Evolutionary conservation across 2,113 vertebrate genomes (phyloP).

Genomic region (Pycnonotus jocosus): DNA sequence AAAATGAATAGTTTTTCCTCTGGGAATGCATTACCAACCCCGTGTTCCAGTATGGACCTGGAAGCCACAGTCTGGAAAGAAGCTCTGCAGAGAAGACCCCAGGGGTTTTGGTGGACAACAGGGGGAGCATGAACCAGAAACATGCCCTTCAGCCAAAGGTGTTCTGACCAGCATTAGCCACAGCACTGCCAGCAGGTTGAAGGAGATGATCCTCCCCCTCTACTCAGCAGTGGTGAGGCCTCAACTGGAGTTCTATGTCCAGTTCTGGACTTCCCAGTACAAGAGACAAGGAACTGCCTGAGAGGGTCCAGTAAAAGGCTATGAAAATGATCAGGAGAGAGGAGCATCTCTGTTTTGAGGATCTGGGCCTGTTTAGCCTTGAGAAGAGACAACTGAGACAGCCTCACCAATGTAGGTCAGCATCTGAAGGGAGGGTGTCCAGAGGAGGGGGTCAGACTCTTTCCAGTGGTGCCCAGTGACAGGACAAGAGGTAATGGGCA

Average conservation of each 20-base stretch:
- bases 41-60: background rate
- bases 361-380: background rate
- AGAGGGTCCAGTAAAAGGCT: background rate
- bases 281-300: background rate
- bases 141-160: accelerated
- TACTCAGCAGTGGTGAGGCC: background rate
- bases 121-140: background rate
- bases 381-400: background rate
- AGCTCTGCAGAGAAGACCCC: background rate
- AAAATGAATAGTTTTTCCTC: background rate
- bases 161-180: background rate
- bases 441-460: accelerated
- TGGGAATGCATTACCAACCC: background rate
- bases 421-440: background rate
- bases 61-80: accelerated
- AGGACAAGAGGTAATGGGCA: background rate
- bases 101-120: background rate
- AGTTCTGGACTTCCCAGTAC: background rate
- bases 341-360: background rate
- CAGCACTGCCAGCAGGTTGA: background rate
- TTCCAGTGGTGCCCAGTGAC: background rate
- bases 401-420: no score
- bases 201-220: background rate
- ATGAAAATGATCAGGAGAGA: background rate
- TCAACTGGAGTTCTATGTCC: background rate